Evolutionary conservation across 2,797 vertebrate species (phyloP).

Genomic region (Ctenopoma kingsleyae): DNA sequence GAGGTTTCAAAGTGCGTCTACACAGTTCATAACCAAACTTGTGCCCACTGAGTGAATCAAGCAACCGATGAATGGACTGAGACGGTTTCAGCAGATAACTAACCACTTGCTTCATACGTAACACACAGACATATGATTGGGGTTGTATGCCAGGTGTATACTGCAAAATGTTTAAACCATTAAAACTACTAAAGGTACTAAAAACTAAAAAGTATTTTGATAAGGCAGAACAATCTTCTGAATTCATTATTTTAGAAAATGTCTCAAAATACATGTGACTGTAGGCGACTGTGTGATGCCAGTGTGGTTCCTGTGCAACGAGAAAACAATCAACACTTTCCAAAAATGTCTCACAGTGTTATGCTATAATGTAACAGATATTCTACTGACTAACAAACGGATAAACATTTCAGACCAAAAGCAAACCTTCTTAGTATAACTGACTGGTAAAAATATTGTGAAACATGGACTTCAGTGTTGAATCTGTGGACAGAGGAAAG

Average conservation of each 20-base stretch:
- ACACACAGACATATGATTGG: too few relatives aligned
- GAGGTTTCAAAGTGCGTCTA: neutral
- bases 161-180: too few relatives aligned
- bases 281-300: neutral
- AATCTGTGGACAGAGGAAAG: constrained; percentile 32
- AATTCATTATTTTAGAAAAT: neutral
- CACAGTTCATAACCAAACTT: neutral
- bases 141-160: too few relatives aligned
- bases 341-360: neutral
- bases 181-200: neutral
- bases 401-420: constrained; percentile 8
- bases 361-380: constrained; percentile 7
- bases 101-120: too few relatives aligned
- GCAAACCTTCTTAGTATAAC: constrained; percentile 3
- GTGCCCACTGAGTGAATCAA: too few relatives aligned
- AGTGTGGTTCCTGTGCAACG: neutral
- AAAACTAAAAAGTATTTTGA: neutral
- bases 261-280: neutral
- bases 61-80: neutral
- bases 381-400: neutral
- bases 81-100: too few relatives aligned
- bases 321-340: neutral
- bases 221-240: neutral
- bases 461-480: neutral
- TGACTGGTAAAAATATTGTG: neutral